Conservation (phyloP, 2,888 invertebrate genomes). For the Aphidius colemani region DNA sequence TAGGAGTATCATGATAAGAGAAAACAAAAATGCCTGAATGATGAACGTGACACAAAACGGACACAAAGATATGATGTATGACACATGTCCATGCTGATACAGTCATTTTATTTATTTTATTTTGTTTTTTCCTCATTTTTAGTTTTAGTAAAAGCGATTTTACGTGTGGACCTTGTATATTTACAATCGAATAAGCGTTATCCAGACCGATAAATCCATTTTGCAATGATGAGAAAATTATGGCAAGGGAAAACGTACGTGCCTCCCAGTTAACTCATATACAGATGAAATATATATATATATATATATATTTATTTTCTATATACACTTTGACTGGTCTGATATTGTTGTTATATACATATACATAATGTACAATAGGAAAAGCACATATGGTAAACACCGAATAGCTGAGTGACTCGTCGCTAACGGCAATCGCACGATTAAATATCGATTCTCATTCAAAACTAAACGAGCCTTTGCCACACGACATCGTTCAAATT, state of each 20-base stretch:
- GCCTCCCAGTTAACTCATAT: constrained; percentile 8
- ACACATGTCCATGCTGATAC: constrained; percentile 34
- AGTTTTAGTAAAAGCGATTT: constrained; percentile 22
- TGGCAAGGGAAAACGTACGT: constrained; percentile 25
- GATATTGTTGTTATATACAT: no score
- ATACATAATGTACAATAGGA: no score
- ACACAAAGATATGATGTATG: constrained; percentile 35
- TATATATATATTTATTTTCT: neutral
- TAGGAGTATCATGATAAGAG: constrained; percentile 29
- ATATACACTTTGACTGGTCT: no score
- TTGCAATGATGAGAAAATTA: constrained; percentile 28
- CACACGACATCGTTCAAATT: constrained; percentile 26
- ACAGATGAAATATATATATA: constrained; percentile 20
- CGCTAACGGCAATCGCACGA: constrained; percentile 24
- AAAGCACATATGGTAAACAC: constrained; percentile 1
- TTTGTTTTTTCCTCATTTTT: neutral
- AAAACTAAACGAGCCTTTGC: constrained; percentile 34
- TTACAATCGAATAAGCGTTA: constrained; percentile 39
- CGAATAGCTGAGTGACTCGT: constrained; percentile 6
- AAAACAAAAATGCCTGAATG: constrained; percentile 34
- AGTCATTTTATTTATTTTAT: constrained; percentile 17
- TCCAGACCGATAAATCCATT: constrained; percentile 38
- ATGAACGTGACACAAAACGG: constrained; percentile 27
- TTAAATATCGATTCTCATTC: constrained; percentile 37
- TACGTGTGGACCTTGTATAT: constrained; percentile 29